Percentiles rank a stretch among this genome's conserved stretches.
These are phyloP conservation scores for Globia sparganii DNA, from an alignment of 2,888 invertebrate genomes.

Conservation along the genomic window DNA sequence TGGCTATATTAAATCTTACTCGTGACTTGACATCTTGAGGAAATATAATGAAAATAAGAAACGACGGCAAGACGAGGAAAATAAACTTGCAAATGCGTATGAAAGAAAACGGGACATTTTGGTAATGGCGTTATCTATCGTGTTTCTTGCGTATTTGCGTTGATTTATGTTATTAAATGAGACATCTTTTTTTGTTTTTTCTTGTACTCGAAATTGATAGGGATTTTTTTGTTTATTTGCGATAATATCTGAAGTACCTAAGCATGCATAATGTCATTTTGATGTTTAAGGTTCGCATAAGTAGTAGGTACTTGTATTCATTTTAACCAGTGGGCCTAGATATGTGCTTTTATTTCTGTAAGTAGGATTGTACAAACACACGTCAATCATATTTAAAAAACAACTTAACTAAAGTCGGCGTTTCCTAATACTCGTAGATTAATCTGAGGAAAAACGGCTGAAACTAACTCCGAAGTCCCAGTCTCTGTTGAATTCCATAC, in stretches of 20 bases:
- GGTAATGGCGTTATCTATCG: constrained; percentile 54
- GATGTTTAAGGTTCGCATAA: background rate
- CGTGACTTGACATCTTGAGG: constrained; percentile 39
- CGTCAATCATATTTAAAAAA: background rate
- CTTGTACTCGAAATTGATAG: constrained; percentile 13
- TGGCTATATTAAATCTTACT: constrained; percentile 50
- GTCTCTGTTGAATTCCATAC: background rate
- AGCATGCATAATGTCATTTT: background rate
- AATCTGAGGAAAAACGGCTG: background rate
- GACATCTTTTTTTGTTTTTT: constrained; percentile 19
- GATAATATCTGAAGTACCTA: background rate
- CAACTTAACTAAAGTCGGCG: background rate
- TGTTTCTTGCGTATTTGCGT: constrained; percentile 26
- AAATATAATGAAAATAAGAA: constrained; percentile 57
- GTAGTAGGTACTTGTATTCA: background rate
- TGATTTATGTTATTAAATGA: constrained; percentile 44
- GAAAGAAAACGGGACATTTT: constrained; percentile 43
- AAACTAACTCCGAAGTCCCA: background rate
- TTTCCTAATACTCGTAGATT: background rate
- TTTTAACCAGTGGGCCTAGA: too few species aligned
- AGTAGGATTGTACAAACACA: too few species aligned
- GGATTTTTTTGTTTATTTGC: background rate
- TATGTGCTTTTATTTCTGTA: background rate
- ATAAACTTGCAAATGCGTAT: constrained; percentile 57
- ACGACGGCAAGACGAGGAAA: constrained; percentile 29